Percentiles rank a stretch among this genome's conserved stretches.
Evolutionary conservation across 2,888 invertebrate species (phyloP).

Genomic region (Camptogramma bilineatum): DNA sequence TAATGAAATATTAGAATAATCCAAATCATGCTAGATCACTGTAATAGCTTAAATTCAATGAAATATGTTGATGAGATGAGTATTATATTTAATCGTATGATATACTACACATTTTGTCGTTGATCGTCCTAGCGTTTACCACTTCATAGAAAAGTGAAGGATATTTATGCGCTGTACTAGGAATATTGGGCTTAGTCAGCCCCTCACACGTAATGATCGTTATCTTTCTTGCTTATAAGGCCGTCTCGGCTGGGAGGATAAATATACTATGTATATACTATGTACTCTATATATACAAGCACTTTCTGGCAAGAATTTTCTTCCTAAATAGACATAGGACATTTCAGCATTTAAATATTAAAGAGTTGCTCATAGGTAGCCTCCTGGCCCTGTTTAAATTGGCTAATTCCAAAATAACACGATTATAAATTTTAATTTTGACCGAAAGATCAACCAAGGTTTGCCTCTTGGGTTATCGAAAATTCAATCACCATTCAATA

Average conservation of each 20-base stretch:
- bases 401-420: too few relatives aligned
- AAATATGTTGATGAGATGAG: too few relatives aligned
- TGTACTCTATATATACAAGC: too few relatives aligned
- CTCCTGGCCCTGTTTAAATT: too few relatives aligned
- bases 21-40: background rate
- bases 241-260: too few relatives aligned
- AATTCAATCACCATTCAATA: background rate
- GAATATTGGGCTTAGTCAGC: slow-evolving; percentile 1
- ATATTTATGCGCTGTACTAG: slow-evolving; percentile 10
- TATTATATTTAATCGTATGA: background rate
- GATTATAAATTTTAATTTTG: too few relatives aligned
- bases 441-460: slow-evolving; percentile 35
- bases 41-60: background rate
- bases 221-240: background rate
- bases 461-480: background rate
- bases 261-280: too few relatives aligned
- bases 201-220: background rate
- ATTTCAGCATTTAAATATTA: too few relatives aligned
- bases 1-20: background rate
- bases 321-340: too few relatives aligned
- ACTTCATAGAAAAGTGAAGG: slow-evolving; percentile 3
- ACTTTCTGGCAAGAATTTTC: too few relatives aligned
- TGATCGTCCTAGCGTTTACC: background rate
- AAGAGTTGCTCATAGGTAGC: too few relatives aligned
- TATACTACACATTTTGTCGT: background rate